These are phyloP conservation scores for Campylomormyrus tamandua DNA, from an alignment of 2,113 vertebrate species.

Conservation along the genomic window DNA sequence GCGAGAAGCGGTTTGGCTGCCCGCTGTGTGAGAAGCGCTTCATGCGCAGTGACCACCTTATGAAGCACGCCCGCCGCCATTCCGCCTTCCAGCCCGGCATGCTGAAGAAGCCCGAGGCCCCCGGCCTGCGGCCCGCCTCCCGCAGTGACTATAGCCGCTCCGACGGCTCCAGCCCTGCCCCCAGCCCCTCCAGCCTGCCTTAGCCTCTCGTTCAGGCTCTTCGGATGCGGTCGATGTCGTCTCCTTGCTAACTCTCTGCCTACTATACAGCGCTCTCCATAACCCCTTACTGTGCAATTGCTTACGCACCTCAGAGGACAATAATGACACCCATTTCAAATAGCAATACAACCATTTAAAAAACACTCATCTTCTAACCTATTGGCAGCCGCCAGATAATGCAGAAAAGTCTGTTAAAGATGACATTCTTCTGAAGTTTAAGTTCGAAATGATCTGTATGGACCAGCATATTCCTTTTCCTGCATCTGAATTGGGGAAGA, in stretches of 20 bases:
- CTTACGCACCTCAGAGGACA: constrained; percentile 46
- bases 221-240: neutral
- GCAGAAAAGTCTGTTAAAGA: constrained; percentile 13
- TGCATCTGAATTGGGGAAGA: neutral
- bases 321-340: constrained; percentile 54
- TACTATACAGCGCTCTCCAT: constrained; percentile 69
- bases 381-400: constrained; percentile 49
- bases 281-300: constrained; percentile 68
- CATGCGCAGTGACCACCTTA: constrained; percentile 96
- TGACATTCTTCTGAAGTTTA: neutral
- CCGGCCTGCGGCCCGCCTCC: constrained; percentile 67
- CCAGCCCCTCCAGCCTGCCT: constrained; percentile 89
- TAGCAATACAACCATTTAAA: constrained; percentile 54
- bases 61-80: constrained; percentile 89
- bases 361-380: constrained; percentile 52
- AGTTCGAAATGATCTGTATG: neutral
- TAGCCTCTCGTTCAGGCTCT: constrained; percentile 46
- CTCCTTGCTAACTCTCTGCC: constrained; percentile 53
- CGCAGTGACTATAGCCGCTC: constrained; percentile 96
- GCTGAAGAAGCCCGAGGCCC: constrained; percentile 73
- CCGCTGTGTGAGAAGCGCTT: constrained; percentile 94
- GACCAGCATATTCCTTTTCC: neutral
- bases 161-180: constrained; percentile 83
- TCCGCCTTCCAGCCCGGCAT: constrained; percentile 88
- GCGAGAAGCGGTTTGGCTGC: constrained; percentile 92